Percentiles rank a stretch among this genome's conserved stretches.
Evolutionary conservation across 2,888 invertebrate species (phyloP).

Genomic region (Macroteleia sp.): DNA sequence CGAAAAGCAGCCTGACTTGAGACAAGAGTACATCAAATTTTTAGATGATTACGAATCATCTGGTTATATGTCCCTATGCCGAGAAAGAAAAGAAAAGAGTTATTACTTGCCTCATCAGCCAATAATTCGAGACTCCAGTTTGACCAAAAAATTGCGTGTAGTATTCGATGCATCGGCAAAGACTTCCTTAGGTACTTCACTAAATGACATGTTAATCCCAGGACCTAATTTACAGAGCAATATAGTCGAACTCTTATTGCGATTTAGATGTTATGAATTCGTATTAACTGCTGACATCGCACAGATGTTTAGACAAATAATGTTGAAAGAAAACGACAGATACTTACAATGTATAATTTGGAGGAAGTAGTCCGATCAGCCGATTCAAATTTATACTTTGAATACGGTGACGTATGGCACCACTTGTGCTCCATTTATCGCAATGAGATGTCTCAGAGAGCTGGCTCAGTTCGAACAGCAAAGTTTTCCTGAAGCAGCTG

Average conservation of each 20-base stretch:
- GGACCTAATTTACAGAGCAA: constrained; percentile 39
- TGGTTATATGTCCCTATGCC: constrained; percentile 41
- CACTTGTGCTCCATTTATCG: background rate
- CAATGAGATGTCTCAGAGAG: constrained; percentile 19
- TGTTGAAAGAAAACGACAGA: background rate
- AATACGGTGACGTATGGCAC: constrained; percentile 35
- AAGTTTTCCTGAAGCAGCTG: background rate
- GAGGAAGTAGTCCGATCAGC: background rate
- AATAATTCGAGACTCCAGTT: constrained; percentile 22
- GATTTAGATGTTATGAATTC: constrained; percentile 16
- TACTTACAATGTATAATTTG: constrained; percentile 23
- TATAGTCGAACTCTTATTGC: constrained; percentile 25
- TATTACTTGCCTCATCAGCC: constrained; percentile 72
- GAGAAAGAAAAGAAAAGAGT: background rate
- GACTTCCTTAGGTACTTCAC: constrained; percentile 40
- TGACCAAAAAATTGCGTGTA: constrained; percentile 51
- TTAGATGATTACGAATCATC: constrained; percentile 38
- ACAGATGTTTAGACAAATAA: constrained; percentile 14
- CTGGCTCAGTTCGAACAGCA: background rate
- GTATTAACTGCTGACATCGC: constrained; percentile 21
- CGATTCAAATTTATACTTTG: background rate
- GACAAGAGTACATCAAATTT: constrained; percentile 37
- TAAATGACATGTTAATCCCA: constrained; percentile 46
- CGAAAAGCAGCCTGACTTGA: constrained; percentile 17
- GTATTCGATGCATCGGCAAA: constrained; percentile 60